Conservation (phyloP, 2,888 invertebrate genomes). For the Macaria liturata region DNA sequence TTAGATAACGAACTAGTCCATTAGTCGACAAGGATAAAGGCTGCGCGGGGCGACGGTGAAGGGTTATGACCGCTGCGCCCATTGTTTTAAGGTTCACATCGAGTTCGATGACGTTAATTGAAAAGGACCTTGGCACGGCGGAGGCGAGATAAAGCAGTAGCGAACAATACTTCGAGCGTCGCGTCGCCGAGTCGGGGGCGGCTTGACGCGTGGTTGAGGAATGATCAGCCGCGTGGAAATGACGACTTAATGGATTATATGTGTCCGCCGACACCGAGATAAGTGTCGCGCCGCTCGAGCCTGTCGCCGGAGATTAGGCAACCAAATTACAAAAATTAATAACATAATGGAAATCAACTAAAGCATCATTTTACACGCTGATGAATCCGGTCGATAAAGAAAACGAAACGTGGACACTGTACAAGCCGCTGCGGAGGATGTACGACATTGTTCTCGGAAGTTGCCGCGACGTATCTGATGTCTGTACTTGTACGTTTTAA, state of each 20-base stretch:
- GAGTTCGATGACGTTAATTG: conserved; percentile 44
- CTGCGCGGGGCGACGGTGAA: conserved; percentile 37
- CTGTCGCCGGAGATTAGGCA: conserved; percentile 76
- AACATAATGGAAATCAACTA: conserved; percentile 74
- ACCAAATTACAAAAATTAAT: conserved; percentile 78
- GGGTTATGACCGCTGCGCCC: conserved; percentile 46
- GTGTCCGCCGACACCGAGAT: conserved; percentile 80
- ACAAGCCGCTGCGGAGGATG: conserved; percentile 45
- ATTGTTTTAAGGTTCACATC: conserved; percentile 64
- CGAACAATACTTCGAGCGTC: conserved; percentile 71
- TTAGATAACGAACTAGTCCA: conserved; percentile 83
- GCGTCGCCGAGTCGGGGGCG: conserved; percentile 65
- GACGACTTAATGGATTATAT: conserved; percentile 83
- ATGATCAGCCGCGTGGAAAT: conserved; percentile 81
- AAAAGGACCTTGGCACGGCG: conserved; percentile 58
- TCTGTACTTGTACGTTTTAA: conserved; percentile 10
- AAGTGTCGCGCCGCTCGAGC: conserved; percentile 75
- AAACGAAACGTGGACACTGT: conserved; percentile 47
- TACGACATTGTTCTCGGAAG: conserved; percentile 45
- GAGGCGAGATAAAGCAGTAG: conserved; percentile 74
- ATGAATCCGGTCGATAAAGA: conserved; percentile 57
- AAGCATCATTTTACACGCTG: conserved; percentile 65
- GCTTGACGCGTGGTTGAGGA: conserved; percentile 79
- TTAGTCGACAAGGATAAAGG: conserved; percentile 71
- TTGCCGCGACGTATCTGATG: conserved; percentile 24